A percentile compares a stretch with the other conserved stretches of the same genome.
Evolutionary conservation across 2,113 vertebrate species (phyloP).

Genomic region (Poecile atricapillus): DNA sequence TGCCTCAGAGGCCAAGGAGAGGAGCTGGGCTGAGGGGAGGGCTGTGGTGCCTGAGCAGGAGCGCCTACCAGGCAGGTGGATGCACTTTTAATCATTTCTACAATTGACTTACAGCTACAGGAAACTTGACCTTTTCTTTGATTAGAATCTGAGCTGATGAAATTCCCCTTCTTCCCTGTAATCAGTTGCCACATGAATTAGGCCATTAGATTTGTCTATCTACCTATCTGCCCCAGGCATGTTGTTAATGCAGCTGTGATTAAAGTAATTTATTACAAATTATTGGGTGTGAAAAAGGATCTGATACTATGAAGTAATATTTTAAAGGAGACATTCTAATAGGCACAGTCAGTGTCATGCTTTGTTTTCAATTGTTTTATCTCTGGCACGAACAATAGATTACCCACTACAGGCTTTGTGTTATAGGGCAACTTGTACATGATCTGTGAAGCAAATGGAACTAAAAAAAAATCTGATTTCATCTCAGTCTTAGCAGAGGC

Average conservation of each 20-base stretch:
- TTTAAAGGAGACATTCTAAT: constrained; percentile 3
- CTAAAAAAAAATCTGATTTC: background rate
- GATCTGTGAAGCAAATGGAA: background rate
- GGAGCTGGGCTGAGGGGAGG: background rate
- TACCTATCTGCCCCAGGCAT: background rate
- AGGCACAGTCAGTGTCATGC: background rate
- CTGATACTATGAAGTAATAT: background rate
- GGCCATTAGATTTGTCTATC: constrained; percentile 5
- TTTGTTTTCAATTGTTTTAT: constrained; percentile 32
- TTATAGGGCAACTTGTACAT: background rate
- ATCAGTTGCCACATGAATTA: constrained; percentile 14
- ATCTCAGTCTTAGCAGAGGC: background rate
- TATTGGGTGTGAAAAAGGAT: constrained; percentile 27
- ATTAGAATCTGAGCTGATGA: constrained; percentile 51
- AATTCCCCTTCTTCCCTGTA: constrained; percentile 16
- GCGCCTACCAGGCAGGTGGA: background rate
- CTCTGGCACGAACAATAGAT: background rate
- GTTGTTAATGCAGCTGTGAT: constrained; percentile 28
- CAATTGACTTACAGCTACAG: constrained; percentile 31
- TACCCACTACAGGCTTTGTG: background rate
- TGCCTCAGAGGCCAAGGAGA: background rate
- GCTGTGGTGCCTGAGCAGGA: background rate
- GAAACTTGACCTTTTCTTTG: constrained; percentile 59
- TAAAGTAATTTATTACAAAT: constrained; percentile 51
- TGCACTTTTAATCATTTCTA: constrained; percentile 49